Conservation (phyloP, 2,797 vertebrate species). For the Corythornis leucogaster region DNA sequence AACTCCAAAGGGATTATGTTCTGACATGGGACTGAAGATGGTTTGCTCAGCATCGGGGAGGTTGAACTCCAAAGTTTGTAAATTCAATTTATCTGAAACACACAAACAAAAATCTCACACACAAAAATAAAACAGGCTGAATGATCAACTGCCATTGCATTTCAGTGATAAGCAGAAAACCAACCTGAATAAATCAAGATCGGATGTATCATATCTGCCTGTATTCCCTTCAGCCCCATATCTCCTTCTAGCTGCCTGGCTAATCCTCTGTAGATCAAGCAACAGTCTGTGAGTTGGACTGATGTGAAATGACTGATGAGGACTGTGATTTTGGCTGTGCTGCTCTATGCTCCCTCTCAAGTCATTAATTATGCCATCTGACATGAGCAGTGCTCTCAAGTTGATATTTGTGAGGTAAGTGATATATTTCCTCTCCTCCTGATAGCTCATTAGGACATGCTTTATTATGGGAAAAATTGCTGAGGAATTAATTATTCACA, state of each 20-base stretch:
- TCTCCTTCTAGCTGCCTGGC: not conserved
- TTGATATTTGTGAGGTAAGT: conserved; percentile 48
- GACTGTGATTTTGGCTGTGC: not conserved
- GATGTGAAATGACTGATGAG: conserved; percentile 56
- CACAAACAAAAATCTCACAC: not conserved
- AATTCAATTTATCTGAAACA: not conserved
- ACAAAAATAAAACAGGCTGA: not conserved
- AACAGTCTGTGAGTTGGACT: not conserved
- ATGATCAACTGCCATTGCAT: not conserved
- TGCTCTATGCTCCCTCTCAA: conserved; percentile 6
- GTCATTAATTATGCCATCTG: conserved; percentile 38
- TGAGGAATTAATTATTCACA: conserved; percentile 70
- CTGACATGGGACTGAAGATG: not conserved
- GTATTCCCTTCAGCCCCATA: conserved; percentile 41
- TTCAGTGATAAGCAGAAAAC: not conserved
- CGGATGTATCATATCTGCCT: not conserved
- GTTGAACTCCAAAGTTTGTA: not conserved
- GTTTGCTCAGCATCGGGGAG: not conserved
- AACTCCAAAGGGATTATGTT: not conserved
- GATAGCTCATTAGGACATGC: conserved; percentile 69
- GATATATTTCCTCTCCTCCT: conserved; percentile 58
- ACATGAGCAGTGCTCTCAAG: conserved; percentile 48
- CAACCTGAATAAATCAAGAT: conserved; percentile 38
- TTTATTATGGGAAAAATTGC: conserved; percentile 58
- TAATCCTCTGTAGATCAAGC: conserved; percentile 37